Base-by-base conservation (phyloP, 2,888 invertebrate species). In the Sesia apiformis region DNA sequence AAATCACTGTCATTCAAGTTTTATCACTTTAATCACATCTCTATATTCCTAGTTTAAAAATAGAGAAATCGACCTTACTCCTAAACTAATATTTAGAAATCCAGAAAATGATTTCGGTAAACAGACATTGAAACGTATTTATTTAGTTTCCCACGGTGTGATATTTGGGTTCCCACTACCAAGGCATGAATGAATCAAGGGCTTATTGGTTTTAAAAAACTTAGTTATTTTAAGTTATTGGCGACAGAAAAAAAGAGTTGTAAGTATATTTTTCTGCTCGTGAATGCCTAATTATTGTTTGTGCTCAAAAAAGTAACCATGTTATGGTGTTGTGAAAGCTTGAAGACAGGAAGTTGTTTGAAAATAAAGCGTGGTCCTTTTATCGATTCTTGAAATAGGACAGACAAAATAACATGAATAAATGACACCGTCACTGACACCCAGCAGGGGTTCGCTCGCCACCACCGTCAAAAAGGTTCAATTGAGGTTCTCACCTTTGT, bases 61-160 rank as follows among this genome's bases (percentile, higher is more conserved):
- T 23, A 23, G 23, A 23, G 7, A 42, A 42, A 2, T 42, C 5
- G 42, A 42, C 23, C 23, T 39, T 52, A 8, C 49, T 56, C 57
- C 55, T 57, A 56, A 56, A 57, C 51, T 42, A 57, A 57, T 57
- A 57, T 56, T 56, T 42, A 54, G 46, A 54, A 54, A 40, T 40
- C 40, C 43, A 41, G 43, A 39, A 52, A 57, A 57, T 56, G 53
- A 23, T 23, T 23, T 23, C 23, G 23, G 23, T 23, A 23, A 23
- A 23, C 23, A 23, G 23, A 56, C 7, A 55, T 50, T 50, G 41
- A 50, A 57, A 54, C 39, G 50, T 52, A 50, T 53, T 49, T 57
- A 52, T 57, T 57, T 57, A 50, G 57, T 50, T 57, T 57, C 57
- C 55, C 57, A 57, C 57, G 42, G 5, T 42, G 42, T 42, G 42